Conservation (phyloP, 2,888 invertebrate genomes). For the Carabus problematicus region DNA sequence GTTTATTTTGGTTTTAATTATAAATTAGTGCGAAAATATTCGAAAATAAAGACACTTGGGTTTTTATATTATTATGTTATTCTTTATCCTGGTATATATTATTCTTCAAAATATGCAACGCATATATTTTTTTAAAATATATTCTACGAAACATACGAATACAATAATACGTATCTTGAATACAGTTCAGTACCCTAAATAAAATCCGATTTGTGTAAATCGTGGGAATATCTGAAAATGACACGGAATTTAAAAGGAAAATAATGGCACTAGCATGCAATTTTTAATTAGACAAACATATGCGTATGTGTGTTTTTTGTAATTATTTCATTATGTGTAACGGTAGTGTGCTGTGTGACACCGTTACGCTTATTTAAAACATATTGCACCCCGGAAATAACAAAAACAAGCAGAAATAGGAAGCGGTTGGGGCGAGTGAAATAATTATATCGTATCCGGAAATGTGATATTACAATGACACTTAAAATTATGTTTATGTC, state of each 20-base stretch:
- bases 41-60: no score
- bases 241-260: not conserved
- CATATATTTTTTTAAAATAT: no score
- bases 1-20: no score
- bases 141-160: no score
- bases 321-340: slow-evolving; percentile 9
- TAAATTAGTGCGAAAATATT: no score
- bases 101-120: no score
- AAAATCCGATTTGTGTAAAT: not conserved
- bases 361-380: slow-evolving; percentile 13
- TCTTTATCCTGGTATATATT: no score
- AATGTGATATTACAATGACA: slow-evolving; percentile 15
- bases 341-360: slow-evolving; percentile 6
- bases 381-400: slow-evolving; percentile 34
- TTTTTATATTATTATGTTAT: no score
- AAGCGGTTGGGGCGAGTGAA: slow-evolving; percentile 5
- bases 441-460: slow-evolving; percentile 25
- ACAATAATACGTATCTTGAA: not conserved
- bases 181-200: not conserved
- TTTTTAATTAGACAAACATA: no score
- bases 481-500: not conserved
- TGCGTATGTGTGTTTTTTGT: no score
- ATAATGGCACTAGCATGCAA: no score
- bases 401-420: slow-evolving; percentile 26
- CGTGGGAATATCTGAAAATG: not conserved